These are phyloP conservation scores for Miniopterus natalensis DNA, from an alignment of 2,113 vertebrate species.

Conservation along the genomic window DNA sequence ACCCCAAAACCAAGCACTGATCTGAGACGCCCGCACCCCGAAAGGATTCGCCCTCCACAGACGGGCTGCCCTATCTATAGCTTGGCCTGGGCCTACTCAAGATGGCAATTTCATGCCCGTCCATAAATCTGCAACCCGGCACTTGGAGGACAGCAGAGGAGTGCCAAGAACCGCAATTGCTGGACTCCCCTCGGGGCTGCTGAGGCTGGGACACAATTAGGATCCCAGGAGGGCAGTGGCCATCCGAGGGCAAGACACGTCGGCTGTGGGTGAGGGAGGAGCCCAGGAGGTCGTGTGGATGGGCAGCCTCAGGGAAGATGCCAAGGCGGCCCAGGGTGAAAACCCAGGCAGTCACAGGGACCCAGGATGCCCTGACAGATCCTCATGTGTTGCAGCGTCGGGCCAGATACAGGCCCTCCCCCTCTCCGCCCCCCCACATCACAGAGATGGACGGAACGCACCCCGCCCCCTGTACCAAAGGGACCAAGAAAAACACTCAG, in stretches of 20 bases:
- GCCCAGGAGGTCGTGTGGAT: rapidly evolving
- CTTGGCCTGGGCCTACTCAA: conserved; percentile 28
- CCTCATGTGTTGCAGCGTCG: rapidly evolving
- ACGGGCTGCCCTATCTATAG: conserved; percentile 80
- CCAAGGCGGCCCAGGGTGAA: neutral
- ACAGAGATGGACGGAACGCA: no score
- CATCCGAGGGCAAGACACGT: neutral
- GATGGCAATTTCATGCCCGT: conserved; percentile 65
- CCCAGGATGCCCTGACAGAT: rapidly evolving
- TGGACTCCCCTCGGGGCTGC: neutral
- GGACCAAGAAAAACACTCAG: no score
- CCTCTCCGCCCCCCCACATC: no score
- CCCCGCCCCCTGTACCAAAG: no score
- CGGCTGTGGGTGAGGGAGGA: neutral
- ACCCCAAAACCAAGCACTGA: neutral
- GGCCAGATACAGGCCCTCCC: neutral
- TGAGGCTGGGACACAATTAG: neutral
- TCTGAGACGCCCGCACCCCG: neutral
- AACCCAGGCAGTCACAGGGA: rapidly evolving
- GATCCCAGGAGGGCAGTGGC: neutral
- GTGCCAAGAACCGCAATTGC: conserved; percentile 78
- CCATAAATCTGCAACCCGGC: conserved; percentile 68
- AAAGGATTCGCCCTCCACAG: neutral
- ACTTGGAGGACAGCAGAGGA: conserved; percentile 70
- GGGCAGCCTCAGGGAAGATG: rapidly evolving